Evolutionary conservation across 2,888 invertebrate genomes (phyloP).

Genomic region (Hemicrepidius hirtus): DNA sequence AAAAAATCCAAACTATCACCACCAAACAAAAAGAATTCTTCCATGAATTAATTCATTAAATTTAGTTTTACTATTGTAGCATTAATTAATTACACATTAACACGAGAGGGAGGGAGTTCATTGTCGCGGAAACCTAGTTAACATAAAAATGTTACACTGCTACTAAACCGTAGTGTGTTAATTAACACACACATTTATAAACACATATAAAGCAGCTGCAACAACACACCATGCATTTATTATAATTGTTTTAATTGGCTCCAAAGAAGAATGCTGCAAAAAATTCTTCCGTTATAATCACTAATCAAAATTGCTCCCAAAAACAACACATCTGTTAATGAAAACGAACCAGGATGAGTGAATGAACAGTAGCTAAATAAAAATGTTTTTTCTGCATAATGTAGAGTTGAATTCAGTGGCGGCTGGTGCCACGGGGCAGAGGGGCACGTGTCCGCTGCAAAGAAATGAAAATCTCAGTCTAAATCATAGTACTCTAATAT

Average conservation of each 20-base stretch:
- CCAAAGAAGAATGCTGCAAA: neutral
- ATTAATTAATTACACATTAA: constrained; percentile 18
- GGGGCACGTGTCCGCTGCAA: no score
- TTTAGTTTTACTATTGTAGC: constrained; percentile 1
- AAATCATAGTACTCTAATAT: no score
- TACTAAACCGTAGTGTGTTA: constrained; percentile 20
- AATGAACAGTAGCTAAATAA: no score
- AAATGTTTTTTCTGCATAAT: no score
- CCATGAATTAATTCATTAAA: constrained; percentile 5
- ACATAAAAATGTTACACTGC: constrained; percentile 8
- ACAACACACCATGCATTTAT: constrained; percentile 19
- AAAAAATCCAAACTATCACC: neutral
- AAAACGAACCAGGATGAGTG: no score
- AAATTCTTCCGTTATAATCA: neutral
- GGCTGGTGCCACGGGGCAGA: no score
- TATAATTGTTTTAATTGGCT: constrained; percentile 16
- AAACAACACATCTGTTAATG: no score
- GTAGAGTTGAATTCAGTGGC: no score
- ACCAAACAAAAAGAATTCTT: neutral
- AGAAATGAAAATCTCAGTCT: no score
- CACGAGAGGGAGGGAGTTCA: constrained; percentile 16
- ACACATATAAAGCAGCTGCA: constrained; percentile 19
- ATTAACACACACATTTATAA: constrained; percentile 24
- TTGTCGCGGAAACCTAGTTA: constrained; percentile 30
- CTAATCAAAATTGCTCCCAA: no score